phyloP scores from a whole-genome alignment of 2,888 invertebrate species.

The Dasypogon diadema region DNA sequence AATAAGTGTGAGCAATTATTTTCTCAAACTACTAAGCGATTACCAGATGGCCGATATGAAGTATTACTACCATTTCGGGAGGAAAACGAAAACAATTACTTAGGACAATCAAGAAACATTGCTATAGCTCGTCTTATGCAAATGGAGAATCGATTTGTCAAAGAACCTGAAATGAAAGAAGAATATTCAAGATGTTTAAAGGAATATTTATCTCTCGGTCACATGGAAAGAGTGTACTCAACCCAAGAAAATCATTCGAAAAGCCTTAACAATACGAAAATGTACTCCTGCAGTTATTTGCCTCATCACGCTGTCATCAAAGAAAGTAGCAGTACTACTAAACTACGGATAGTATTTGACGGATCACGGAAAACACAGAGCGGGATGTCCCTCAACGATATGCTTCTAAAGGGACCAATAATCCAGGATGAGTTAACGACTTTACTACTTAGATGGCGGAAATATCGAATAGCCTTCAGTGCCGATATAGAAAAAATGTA shows the following conservation, averaged over 20 bases:
- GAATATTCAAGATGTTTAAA: background rate
- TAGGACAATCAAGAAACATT: background rate
- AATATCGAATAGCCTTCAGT: too few species aligned
- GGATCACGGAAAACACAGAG: background rate
- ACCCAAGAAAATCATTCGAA: background rate
- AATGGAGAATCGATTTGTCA: background rate
- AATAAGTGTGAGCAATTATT: background rate
- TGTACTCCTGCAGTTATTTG: slow-evolving; percentile 35
- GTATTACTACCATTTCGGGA: slow-evolving; percentile 20
- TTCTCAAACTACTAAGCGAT: background rate
- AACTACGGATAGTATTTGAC: slow-evolving; percentile 45
- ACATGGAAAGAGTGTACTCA: background rate
- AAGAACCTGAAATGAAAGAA: background rate
- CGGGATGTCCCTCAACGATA: slow-evolving; percentile 41
- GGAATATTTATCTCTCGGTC: background rate
- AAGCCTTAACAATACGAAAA: background rate
- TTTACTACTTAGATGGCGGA: too few species aligned
- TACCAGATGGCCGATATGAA: slow-evolving; percentile 3
- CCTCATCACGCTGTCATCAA: background rate
- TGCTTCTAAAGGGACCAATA: too few species aligned
- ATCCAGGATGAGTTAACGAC: too few species aligned
- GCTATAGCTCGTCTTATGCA: background rate
- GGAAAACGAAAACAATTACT: background rate
- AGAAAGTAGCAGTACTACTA: slow-evolving; percentile 44
- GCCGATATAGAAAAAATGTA: too few species aligned